Base-by-base conservation (phyloP, 1,140 invertebrate species). In the Armadillidium nasatum region DNA sequence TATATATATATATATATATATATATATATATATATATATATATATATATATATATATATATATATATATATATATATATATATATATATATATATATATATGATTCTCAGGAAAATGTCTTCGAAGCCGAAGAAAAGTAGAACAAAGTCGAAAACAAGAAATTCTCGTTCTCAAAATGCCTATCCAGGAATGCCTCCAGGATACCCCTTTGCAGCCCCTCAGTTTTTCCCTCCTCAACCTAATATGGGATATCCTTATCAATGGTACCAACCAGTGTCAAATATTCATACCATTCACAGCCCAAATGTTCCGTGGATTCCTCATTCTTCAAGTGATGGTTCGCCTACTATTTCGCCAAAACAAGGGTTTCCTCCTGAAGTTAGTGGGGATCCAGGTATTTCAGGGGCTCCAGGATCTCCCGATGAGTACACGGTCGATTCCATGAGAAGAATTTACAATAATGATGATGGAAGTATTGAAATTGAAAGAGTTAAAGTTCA, bases 361-460 rank as follows among this genome's bases (percentile, higher is more conserved):
- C 19, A 13, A 60, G 50, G 50, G 7, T 13, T 60, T 15, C 50
- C 50, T 15, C 11, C 50, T 60, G 50, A 60, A 60, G 33, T 33
- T 3, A 33, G 2, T 33, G 33, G 33, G 1, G 6, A 33, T 33
- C 2, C 33, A 33, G 33, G 33, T 33, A 6, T 33, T 6, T 33
- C 33, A 33, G 33, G 33, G 33, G 33, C 6, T 33, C 33, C 33
- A 3, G 33, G 33, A 54, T 2, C 71, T 10, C 72, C 79, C 46
- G 79, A 80, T 69, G 76, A 80, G 70, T 80, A 80, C 75, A 80
- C 77, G 1, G 79, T 80, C 0, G 79, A 80, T 69, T 76, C 79
- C 15, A 73, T 80, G 50, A 73, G 79, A 23, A 69, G 79, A 15
- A 74, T 80, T 50, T 80, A 78, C 75, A 78, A 76, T n/a, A 77